Percentiles rank a stretch among this genome's conserved stretches.
Evolutionary conservation across 1,140 invertebrate genomes (phyloP).

Genomic region (Heliconius congener): DNA sequence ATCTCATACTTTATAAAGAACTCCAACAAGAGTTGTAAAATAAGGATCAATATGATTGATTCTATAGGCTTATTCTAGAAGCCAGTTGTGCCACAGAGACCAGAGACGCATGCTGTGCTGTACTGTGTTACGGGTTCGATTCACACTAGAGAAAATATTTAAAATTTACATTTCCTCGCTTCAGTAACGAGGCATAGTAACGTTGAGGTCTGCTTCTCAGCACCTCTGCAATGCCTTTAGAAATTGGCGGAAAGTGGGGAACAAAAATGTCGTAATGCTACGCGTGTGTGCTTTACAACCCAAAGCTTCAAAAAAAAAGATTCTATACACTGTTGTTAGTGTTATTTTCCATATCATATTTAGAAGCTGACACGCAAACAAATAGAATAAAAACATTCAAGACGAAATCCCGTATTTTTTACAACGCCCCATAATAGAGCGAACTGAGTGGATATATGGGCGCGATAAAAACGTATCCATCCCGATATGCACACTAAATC

Average conservation of each 20-base stretch:
- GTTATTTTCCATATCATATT: background rate
- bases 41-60: too few species aligned
- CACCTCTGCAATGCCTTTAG: background rate
- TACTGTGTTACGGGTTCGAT: too few species aligned
- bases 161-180: background rate
- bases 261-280: background rate
- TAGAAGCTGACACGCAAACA: background rate
- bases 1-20: too few species aligned
- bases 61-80: too few species aligned
- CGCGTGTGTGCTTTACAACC: too few species aligned
- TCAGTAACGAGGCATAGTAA: too few species aligned
- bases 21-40: too few species aligned
- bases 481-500: conserved; percentile 74
- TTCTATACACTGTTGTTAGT: too few species aligned
- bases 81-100: too few species aligned
- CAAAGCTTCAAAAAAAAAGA: background rate
- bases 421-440: conserved; percentile 54
- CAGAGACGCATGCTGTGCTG: too few species aligned
- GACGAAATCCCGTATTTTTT: conserved; percentile 17
- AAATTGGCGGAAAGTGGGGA: background rate
- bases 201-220: background rate
- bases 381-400: background rate
- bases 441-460: conserved; percentile 61
- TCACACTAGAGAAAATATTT: too few species aligned
- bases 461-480: conserved; percentile 76